These are phyloP conservation scores for Eulemur rufifrons DNA, from an alignment of 2,113 vertebrate genomes.

Conservation along the genomic window DNA sequence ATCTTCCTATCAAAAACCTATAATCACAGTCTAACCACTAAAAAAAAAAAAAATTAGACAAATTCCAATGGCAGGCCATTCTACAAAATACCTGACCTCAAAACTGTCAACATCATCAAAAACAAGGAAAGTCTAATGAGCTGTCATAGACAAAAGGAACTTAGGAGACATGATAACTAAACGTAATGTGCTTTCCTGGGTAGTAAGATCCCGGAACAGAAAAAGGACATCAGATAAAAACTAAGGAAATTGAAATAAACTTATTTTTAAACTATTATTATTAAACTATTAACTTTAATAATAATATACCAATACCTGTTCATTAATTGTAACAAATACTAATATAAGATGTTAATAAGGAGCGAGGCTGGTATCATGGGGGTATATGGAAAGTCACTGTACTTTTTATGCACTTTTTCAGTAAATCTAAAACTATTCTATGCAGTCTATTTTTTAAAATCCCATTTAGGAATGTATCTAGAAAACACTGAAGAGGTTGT, in stretches of 20 bases:
- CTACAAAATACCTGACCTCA: not conserved
- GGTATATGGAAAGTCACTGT: not conserved
- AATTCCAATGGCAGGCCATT: not conserved
- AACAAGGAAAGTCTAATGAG: not conserved
- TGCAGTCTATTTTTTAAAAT: not conserved
- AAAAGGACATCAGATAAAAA: slow-evolving; percentile 12
- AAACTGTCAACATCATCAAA: not conserved
- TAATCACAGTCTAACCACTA: not conserved
- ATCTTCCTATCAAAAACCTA: not conserved
- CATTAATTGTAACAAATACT: not conserved
- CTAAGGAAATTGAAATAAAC: not conserved
- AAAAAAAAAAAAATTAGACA: not conserved
- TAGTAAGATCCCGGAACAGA: not conserved
- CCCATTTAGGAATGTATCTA: not conserved
- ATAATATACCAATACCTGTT: not conserved
- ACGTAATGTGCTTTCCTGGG: not conserved
- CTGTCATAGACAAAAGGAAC: not conserved
- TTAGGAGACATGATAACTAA: not conserved
- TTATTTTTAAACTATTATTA: not conserved
- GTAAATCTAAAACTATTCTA: slow-evolving; percentile 30
- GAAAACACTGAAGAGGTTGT: not conserved
- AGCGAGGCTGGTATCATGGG: not conserved
- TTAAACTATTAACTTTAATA: not conserved
- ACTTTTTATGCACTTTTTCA: not conserved
- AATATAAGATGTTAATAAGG: not conserved